Evolutionary conservation across 2,888 invertebrate species (phyloP).

Genomic region (Ectemnius cavifrons): DNA sequence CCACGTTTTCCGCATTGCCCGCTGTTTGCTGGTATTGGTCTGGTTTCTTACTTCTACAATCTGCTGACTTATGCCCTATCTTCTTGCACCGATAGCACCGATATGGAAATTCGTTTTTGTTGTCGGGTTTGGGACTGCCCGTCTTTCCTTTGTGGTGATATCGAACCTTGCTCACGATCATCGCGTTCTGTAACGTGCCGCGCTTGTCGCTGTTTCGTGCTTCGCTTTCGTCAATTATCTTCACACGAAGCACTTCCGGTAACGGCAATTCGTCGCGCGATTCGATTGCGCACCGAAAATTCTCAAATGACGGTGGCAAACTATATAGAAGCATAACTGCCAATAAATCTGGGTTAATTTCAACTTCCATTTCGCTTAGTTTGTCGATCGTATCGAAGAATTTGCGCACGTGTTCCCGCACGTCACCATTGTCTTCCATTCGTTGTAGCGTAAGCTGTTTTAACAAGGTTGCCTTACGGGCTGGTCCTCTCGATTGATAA

Average conservation of each 20-base stretch:
- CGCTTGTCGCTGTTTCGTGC: neutral
- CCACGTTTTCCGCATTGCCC: neutral
- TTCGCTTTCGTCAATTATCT: conserved; percentile 8
- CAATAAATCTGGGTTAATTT: neutral
- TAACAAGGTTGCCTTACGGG: neutral
- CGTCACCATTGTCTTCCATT: neutral
- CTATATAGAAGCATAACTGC: conserved; percentile 12
- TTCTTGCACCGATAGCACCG: conserved; percentile 11
- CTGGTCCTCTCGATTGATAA: conserved; percentile 2
- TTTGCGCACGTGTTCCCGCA: neutral
- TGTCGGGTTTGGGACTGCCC: neutral
- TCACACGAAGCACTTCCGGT: neutral
- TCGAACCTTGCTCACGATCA: neutral
- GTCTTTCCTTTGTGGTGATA: neutral
- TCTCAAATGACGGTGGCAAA: conserved; percentile 3
- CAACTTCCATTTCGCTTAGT: neutral
- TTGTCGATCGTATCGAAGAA: conserved; percentile 7
- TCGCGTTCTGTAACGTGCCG: neutral
- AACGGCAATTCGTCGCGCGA: neutral
- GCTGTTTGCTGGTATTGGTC: neutral
- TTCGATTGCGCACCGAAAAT: conserved; percentile 16
- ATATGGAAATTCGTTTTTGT: conserved; percentile 6
- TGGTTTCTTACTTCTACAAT: neutral
- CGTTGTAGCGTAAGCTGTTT: neutral
- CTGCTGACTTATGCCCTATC: neutral